Conservation (phyloP, 2,113 vertebrate species). For the Chascanopsetta lugubris region DNA sequence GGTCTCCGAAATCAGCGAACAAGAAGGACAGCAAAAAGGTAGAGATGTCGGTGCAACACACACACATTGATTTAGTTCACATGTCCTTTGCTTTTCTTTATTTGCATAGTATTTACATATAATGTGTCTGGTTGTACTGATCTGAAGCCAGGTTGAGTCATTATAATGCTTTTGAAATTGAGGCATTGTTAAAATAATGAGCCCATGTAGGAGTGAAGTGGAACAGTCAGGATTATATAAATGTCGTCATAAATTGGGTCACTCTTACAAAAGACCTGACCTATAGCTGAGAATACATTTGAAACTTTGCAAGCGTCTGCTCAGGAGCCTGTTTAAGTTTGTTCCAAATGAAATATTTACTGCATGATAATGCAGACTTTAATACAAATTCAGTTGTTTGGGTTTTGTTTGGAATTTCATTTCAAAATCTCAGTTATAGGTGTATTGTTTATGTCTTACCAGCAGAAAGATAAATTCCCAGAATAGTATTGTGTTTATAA, state of each 20-base stretch:
- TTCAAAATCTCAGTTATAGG: too few species aligned
- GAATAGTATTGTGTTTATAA: too few species aligned
- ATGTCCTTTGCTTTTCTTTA: neutral
- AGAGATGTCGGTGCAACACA: constrained; percentile 43
- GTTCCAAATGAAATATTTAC: neutral
- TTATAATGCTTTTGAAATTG: neutral
- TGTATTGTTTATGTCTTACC: too few species aligned
- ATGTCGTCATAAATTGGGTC: neutral
- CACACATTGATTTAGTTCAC: neutral
- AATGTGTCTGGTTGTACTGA: neutral
- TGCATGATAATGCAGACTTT: neutral
- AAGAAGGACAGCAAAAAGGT: constrained; percentile 85
- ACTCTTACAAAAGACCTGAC: too few species aligned
- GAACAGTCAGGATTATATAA: neutral
- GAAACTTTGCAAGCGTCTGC: neutral
- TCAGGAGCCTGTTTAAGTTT: neutral
- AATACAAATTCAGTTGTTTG: neutral
- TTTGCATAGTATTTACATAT: neutral
- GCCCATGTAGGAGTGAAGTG: neutral
- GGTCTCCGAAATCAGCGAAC: constrained; percentile 78
- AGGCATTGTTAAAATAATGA: neutral
- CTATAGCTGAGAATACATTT: too few species aligned
- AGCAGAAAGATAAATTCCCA: too few species aligned
- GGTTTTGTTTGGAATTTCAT: neutral
- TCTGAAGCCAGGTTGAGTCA: neutral